Base-by-base conservation (phyloP, 2,888 invertebrate species). In the Serripes groenlandicus region DNA sequence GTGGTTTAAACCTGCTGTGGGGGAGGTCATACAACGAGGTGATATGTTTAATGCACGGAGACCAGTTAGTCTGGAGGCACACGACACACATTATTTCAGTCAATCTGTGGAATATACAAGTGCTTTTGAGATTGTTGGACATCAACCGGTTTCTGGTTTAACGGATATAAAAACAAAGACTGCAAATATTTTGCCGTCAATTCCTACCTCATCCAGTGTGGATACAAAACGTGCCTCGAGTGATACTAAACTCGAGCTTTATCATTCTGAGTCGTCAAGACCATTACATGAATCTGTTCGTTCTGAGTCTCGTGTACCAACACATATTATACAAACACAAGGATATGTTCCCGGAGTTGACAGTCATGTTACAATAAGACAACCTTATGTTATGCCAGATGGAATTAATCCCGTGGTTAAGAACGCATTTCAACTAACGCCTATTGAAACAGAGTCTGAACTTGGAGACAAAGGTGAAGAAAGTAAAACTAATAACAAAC, bases 271-370 rank as follows among this genome's bases (percentile, higher is more conserved):
- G 21, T n/a, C 56, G 18, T 23, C n/a, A 11, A 3, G 11, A 9
- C 11, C 11, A 26, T 26, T 26, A 1, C 18, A 56, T 26, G 23
- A 26, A 2, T 11, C 56, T 1, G 23, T 26, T 26, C 3, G 3
- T 56, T 56, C 56, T 49, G 49, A 49, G 21, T 2, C 18, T 15
- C 18, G 7, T 49, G 15, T 49, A 21, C 15, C 3, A 21, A 49
- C 15, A 2, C 49, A 49, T 49, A 42, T 66, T 18, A n/a, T 66
- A 42, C 66, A 66, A 26, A 66, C 42, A 1, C 66, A 66, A 2
- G 66, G 66, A 26, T 66, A 66, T n/a, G 42, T 66, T 23, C 66
- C 66, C 3, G 66, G 66, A 15, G 28, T 66, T 26, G 66, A 66
- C 28, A 26, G 66, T 42, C 66, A 66, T 23, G 66, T 66, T 23